Evolutionary conservation across 2,113 vertebrate species (phyloP).

Genomic region (Coptodon rendalli): DNA sequence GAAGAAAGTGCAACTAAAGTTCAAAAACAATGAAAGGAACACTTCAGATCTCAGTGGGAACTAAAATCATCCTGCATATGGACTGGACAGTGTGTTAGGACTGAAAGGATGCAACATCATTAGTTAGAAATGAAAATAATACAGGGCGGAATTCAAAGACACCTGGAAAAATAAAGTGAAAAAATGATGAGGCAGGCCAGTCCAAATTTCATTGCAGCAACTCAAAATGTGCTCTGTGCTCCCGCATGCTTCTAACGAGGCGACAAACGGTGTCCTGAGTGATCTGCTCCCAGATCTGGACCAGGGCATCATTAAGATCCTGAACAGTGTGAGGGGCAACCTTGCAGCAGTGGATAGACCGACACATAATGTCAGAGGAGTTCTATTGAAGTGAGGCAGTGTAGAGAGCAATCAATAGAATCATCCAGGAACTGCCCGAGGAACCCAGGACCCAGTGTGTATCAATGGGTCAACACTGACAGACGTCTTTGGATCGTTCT

Average conservation of each 20-base stretch:
- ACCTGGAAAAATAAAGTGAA: background rate
- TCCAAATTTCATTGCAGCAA: background rate
- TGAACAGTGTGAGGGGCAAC: background rate
- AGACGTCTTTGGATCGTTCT: background rate
- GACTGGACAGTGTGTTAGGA: background rate
- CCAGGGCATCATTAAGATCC: background rate
- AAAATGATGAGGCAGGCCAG: background rate
- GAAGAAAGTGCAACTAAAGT: background rate
- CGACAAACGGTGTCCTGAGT: background rate
- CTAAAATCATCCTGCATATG: fast-evolving
- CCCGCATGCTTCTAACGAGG: fast-evolving
- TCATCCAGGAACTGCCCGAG: background rate
- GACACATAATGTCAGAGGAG: background rate
- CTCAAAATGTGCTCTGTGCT: background rate
- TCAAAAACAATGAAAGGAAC: background rate
- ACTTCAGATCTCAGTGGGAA: background rate
- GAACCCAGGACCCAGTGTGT: background rate
- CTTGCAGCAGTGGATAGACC: background rate
- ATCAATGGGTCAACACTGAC: background rate
- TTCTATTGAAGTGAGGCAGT: background rate
- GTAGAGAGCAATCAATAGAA: background rate
- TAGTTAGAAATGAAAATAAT: background rate
- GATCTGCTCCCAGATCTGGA: background rate
- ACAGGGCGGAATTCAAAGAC: background rate
- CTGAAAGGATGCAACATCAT: background rate